Percentiles rank a stretch among this genome's conserved stretches.
Evolutionary conservation across 1,140 invertebrate genomes (phyloP).

Genomic region (Choristoneura fumiferana): DNA sequence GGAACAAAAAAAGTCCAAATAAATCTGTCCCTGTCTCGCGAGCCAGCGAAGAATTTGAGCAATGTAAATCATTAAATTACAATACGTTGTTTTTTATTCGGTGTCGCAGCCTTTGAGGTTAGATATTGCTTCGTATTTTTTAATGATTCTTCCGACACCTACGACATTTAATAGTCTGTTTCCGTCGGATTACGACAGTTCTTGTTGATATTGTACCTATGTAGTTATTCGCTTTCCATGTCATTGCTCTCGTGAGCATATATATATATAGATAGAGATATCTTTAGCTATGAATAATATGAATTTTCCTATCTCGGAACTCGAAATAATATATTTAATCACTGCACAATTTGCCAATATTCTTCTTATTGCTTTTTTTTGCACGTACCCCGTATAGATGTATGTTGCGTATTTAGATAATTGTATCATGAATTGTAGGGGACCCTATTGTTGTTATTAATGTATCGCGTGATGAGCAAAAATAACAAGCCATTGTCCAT

Average conservation of each 20-base stretch:
- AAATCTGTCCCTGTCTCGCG: slow-evolving; percentile 59
- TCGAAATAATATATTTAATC: too few species aligned
- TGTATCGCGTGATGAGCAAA: too few species aligned
- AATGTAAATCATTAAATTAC: slow-evolving; percentile 73
- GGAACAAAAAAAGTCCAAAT: slow-evolving; percentile 63
- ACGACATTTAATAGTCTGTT: slow-evolving; percentile 21
- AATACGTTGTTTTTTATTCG: slow-evolving; percentile 53
- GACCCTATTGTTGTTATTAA: too few species aligned
- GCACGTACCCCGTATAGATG: too few species aligned
- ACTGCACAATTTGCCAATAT: background rate
- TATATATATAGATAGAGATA: too few species aligned
- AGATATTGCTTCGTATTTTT: slow-evolving; percentile 31
- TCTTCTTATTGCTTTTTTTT: background rate
- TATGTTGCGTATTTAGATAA: too few species aligned
- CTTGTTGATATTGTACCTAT: background rate
- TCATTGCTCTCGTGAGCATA: background rate
- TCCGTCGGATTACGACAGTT: slow-evolving; percentile 16
- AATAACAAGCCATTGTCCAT: too few species aligned
- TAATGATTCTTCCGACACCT: slow-evolving; percentile 24
- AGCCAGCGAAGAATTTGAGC: slow-evolving; percentile 57
- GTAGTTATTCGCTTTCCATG: background rate
- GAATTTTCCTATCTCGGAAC: too few species aligned
- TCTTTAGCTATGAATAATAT: too few species aligned
- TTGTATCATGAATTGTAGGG: too few species aligned
- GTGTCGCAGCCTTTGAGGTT: slow-evolving; percentile 44